phyloP scores from a whole-genome alignment of 2,113 vertebrate genomes.

The Megaceryle maxima region DNA sequence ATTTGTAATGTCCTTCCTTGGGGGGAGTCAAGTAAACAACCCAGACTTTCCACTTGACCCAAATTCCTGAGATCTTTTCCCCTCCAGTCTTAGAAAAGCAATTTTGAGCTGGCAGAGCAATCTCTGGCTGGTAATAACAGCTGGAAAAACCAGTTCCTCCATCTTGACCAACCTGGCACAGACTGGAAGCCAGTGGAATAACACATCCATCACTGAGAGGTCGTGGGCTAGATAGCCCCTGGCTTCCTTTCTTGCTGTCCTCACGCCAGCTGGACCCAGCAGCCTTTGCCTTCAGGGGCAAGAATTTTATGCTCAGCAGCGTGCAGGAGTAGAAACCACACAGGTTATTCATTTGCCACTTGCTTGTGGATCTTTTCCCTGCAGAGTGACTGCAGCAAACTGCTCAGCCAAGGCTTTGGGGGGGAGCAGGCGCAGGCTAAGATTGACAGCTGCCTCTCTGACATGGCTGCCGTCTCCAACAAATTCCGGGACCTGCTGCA shows the following conservation, averaged over 20 bases:
- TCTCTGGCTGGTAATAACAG: neutral
- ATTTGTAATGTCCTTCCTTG: neutral
- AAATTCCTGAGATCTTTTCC: neutral
- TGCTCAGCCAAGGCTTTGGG: slow-evolving; percentile 87
- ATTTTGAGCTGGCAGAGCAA: neutral
- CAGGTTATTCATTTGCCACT: neutral
- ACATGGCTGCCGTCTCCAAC: slow-evolving; percentile 89
- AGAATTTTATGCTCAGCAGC: neutral
- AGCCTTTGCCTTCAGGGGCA: neutral
- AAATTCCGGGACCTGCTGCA: slow-evolving; percentile 96
- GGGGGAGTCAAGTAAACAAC: neutral
- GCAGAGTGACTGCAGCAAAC: slow-evolving; percentile 92
- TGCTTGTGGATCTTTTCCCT: neutral
- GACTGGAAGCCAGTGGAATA: neutral
- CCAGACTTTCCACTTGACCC: neutral
- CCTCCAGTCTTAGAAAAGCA: neutral
- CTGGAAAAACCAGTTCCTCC: neutral
- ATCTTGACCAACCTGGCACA: neutral
- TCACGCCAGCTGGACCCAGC: neutral
- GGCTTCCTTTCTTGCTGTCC: neutral
- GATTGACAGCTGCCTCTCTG: slow-evolving; percentile 94
- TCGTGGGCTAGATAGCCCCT: neutral
- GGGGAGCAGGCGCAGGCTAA: slow-evolving; percentile 90
- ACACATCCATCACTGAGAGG: neutral
- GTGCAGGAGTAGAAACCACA: neutral